Evolutionary conservation across 2,113 vertebrate species (phyloP).

Genomic region (Hassar affinis): DNA sequence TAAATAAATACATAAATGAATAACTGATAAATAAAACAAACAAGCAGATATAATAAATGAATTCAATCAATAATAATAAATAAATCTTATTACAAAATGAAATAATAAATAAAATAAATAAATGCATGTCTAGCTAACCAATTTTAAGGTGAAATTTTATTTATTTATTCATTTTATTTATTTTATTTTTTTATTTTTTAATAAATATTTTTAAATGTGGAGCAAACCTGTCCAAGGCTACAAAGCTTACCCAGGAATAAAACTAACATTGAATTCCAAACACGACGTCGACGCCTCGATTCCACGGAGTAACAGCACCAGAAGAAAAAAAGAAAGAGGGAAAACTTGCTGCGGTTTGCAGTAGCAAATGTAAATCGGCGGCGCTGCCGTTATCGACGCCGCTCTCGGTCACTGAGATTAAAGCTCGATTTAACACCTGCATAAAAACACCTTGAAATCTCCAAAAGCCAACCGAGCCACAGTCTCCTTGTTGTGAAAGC

Average conservation of each 20-base stretch:
- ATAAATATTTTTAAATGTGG: too few relatives aligned
- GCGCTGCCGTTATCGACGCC: neutral
- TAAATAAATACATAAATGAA: too few relatives aligned
- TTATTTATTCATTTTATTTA: too few relatives aligned
- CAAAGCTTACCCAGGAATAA: neutral
- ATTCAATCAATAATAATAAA: too few relatives aligned
- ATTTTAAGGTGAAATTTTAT: neutral
- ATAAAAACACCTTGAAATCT: neutral
- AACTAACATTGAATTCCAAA: neutral
- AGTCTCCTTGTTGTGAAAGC: neutral
- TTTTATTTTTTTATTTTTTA: too few relatives aligned
- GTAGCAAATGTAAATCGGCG: neutral
- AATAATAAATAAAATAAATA: neutral
- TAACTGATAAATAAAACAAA: too few relatives aligned
- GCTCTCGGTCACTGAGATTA: neutral
- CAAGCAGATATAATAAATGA: too few relatives aligned
- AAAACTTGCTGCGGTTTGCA: conserved; percentile 7
- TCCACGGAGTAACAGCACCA: neutral
- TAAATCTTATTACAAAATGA: neutral
- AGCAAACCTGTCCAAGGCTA: neutral
- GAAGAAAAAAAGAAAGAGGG: too few relatives aligned
- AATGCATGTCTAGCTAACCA: neutral
- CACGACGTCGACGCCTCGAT: neutral
- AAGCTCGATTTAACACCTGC: neutral
- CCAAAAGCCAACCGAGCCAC: neutral